Percentiles rank a stretch among this genome's conserved stretches.
Conservation (phyloP, 2,888 invertebrate genomes). For the Saturnia japonica region DNA sequence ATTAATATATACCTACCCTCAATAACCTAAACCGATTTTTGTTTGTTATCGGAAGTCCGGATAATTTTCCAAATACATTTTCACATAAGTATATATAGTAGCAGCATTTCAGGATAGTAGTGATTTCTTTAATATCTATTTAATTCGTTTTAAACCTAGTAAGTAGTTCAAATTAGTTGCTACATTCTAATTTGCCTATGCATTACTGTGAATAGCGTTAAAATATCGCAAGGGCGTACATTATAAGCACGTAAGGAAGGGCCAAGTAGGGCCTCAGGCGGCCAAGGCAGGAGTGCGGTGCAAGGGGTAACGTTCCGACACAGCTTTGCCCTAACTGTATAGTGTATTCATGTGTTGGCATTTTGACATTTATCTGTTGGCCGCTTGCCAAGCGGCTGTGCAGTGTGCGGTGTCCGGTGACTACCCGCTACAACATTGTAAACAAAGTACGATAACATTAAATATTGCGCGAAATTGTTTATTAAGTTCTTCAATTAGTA, state of each 20-base stretch:
- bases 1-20: too few relatives aligned
- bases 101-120: too few relatives aligned
- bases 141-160: not conserved
- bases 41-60: too few relatives aligned
- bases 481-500: not conserved
- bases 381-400: constrained; percentile 67
- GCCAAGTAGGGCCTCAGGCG: constrained; percentile 28
- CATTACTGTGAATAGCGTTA: constrained; percentile 1
- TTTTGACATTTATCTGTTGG: constrained; percentile 57
- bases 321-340: constrained; percentile 38
- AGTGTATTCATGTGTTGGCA: constrained; percentile 30
- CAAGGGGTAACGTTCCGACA: constrained; percentile 54
- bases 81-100: not conserved
- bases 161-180: not conserved
- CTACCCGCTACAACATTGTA: constrained; percentile 43
- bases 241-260: constrained; percentile 8
- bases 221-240: constrained; percentile 7
- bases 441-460: constrained; percentile 40
- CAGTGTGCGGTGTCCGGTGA: constrained; percentile 36
- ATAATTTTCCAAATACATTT: not conserved
- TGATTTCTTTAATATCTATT: not conserved
- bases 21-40: too few relatives aligned
- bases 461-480: constrained; percentile 37
- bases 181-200: not conserved
- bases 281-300: constrained; percentile 45